Evolutionary conservation across 2,888 invertebrate genomes (phyloP), one percentile per base, ranked within the genome.

Genomic region (Halocaridina rubra): DNA sequence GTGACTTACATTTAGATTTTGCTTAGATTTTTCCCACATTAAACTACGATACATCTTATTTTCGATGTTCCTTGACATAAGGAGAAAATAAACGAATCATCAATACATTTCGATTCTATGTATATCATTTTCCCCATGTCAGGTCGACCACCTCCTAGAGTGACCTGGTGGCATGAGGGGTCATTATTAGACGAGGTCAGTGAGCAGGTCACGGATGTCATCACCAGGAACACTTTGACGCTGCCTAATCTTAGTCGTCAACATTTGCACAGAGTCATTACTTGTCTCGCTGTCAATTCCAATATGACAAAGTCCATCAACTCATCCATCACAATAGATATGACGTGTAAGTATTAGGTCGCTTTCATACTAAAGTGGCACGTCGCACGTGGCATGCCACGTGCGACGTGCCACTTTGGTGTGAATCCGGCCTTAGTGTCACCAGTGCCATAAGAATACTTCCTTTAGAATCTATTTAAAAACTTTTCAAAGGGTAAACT

Each of bases 131-230:
- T n/a, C 46, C 69, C 27, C 30, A n/a, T 10, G 10, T 19, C 76
- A 78, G 78, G 78, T 39, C 64, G 72, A 3, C 82, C 77, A 8
- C 72, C 71, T 3, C 85, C 88, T 0, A 78, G 72, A 53, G 86
- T 88, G 32, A 87, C 87, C 71, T 88, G 88, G 88, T 88, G 88
- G 88, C 85, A 87, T 27, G 88, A 82, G 22, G 80, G 79, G 22
- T 76, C 88, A 0, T 79, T 88, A 22, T 61, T 88, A 61, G 88
- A 88, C 74, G 85, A 82, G 85, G 72, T 80, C 67, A 87, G 80
- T 32, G 87, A 87, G 75, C 39, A n/a, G 8, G 71, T 71, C 30
- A 84, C 39, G 5, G 75, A 76, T 13, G 76, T 74, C 22, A 76
- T 81, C 46, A 80, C 75, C 4, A 19, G 72, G 13, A 88, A 88